Evolutionary conservation across 1,140 invertebrate species (phyloP).

Genomic region (Acyrthosiphon pisum): DNA sequence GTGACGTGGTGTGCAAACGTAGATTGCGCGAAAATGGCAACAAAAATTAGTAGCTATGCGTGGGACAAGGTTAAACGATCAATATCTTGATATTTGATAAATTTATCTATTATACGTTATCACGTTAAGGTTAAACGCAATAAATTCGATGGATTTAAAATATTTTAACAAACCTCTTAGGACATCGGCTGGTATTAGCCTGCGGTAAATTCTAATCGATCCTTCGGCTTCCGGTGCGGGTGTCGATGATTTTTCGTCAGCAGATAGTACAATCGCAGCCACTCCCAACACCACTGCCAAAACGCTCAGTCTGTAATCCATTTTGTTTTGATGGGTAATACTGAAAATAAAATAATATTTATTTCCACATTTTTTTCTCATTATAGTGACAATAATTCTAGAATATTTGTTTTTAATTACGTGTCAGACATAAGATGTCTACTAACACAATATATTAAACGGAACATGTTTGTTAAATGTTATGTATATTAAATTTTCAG

Average conservation of each 20-base stretch:
- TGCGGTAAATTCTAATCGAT: slow-evolving; percentile 74
- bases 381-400: too few species aligned
- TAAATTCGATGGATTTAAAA: not conserved
- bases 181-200: slow-evolving; percentile 84
- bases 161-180: slow-evolving; percentile 72
- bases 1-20: not conserved
- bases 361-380: not conserved
- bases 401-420: not conserved
- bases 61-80: not conserved
- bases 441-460: not conserved
- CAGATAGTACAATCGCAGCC: slow-evolving; percentile 60
- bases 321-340: not conserved
- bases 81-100: not conserved
- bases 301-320: slow-evolving; percentile 45
- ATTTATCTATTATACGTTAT: not conserved
- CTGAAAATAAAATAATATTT: slow-evolving; percentile 20
- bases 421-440: too few species aligned
- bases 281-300: slow-evolving; percentile 44
- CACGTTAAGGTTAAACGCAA: not conserved
- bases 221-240: slow-evolving; percentile 66
- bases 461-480: not conserved
- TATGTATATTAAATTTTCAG: not conserved
- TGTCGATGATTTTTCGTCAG: slow-evolving; percentile 65
- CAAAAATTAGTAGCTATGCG: not conserved
- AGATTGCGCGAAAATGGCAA: not conserved